Base-by-base conservation (phyloP, 2,797 vertebrate genomes). In the Halcyon leucocephala region DNA sequence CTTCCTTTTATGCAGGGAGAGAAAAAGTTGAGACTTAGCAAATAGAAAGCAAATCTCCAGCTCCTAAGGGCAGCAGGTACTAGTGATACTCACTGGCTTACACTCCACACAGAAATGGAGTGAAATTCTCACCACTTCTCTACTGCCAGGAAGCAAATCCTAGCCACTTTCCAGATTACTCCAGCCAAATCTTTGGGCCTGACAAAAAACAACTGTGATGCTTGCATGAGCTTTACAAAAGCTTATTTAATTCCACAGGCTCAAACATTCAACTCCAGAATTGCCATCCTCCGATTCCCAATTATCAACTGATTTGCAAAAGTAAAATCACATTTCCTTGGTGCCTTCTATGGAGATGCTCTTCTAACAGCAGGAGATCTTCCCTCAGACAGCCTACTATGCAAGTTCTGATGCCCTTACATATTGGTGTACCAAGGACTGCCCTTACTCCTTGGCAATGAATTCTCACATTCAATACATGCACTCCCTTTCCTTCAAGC, bases 201-300 rank as follows among this genome's bases (percentile, higher is more conserved):
- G 61, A 95, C 41, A 95, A 90, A 89, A 94, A 64, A 90, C 51
- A 95, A 85, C n/a, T 14, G 46, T 28, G 61, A 89, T 69, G 52
- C 65, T 62, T 69, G 9, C 13, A 26, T 35, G 58, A 82, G 58
- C 58, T 69, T 87, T 92, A 96, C 16, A 86, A 93, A 90, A 78
- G 12, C 71, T 90, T 89, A 65, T 97, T 97, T 97, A 97, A 97
- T 97, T 94, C 81, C 83, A 93, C 65, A 85, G 57, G 80, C 41
- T 60, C 61, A 73, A 60, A 85, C 57, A 92, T 87, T 90, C 48
- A 65, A 52, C 61, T 86, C 62, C 61, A 71, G 57, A 89, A 95
- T 20, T 71, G 67, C 37, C 10, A 0, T 73, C 39, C 71, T 93
- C 83, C 42, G 9, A 94, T 90, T 80, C 33, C 44, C 57, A 89